Percentiles rank a stretch among this genome's conserved stretches.
Conservation (phyloP, 2,888 invertebrate genomes). For the Rosalia funebris region DNA sequence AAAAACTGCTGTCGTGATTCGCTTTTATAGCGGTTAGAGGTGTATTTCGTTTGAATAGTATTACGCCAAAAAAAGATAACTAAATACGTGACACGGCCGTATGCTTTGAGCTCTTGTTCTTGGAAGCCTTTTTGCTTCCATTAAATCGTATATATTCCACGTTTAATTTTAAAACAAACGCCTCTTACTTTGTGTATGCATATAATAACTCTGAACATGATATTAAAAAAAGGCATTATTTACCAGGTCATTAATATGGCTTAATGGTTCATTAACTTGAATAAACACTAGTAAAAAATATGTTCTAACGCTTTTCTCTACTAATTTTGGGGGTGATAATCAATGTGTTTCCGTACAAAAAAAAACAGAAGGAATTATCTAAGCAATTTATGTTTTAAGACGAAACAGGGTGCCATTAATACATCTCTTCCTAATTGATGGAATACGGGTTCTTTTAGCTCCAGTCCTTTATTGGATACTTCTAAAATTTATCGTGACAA, state of each 20-base stretch:
- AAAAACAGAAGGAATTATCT: not conserved
- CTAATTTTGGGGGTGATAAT: too few species aligned
- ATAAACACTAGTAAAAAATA: too few species aligned
- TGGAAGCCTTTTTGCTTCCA: conserved; percentile 25
- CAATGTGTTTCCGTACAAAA: not conserved
- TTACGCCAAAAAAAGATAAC: conserved; percentile 3
- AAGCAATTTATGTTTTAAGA: conserved; percentile 5
- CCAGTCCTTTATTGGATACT: conserved; percentile 50
- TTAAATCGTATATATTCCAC: conserved; percentile 23
- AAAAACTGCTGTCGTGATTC: conserved; percentile 16
- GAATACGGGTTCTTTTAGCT: conserved; percentile 30
- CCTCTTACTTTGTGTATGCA: conserved; percentile 14
- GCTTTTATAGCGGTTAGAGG: not conserved
- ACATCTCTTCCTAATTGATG: conserved; percentile 33
- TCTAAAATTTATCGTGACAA: conserved; percentile 57
- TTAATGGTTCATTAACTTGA: too few species aligned
- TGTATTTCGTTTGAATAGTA: conserved; percentile 2
- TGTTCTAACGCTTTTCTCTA: too few species aligned
- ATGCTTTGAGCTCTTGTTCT: conserved; percentile 24
- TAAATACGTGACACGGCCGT: conserved; percentile 26
- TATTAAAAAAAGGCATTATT: too few species aligned
- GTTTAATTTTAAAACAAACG: conserved; percentile 29
- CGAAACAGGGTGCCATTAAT: not conserved
- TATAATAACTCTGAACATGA: conserved; percentile 1
- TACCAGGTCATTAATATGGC: too few species aligned